phyloP scores from a whole-genome alignment of 2,113 vertebrate genomes.

The Rhabdornis inornatus region DNA sequence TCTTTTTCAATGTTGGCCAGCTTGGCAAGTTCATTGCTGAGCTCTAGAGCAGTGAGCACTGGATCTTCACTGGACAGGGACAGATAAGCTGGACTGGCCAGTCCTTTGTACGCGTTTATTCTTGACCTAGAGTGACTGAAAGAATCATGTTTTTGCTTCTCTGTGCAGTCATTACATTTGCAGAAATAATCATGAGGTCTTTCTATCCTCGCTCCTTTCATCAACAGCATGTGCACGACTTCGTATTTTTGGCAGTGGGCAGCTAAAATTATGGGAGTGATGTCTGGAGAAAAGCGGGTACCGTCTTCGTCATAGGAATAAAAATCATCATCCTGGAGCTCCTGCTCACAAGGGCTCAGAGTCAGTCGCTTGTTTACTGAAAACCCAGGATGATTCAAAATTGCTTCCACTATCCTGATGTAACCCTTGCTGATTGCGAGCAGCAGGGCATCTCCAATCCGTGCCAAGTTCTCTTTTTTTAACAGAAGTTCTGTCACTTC shows the following conservation, averaged over 20 bases:
- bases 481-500: constrained; percentile 84
- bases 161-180: constrained; percentile 82
- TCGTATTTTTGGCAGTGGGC: constrained; percentile 90
- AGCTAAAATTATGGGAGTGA: constrained; percentile 87
- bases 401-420: constrained; percentile 87
- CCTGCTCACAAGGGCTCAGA: constrained; percentile 84
- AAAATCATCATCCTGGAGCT: constrained; percentile 85
- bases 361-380: constrained; percentile 80
- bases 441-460: constrained; percentile 86
- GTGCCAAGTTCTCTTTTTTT: constrained; percentile 86
- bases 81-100: constrained; percentile 87
- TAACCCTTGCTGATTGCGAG: constrained; percentile 90
- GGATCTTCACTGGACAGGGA: constrained; percentile 88
- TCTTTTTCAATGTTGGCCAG: constrained; percentile 90
- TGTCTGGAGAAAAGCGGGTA: constrained; percentile 87
- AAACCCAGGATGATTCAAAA: constrained; percentile 85
- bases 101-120: constrained; percentile 87
- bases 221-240: constrained; percentile 86
- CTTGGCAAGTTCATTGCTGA: constrained; percentile 87
- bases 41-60: constrained; percentile 84
- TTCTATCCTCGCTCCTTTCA: constrained; percentile 85
- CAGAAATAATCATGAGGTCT: constrained; percentile 89
- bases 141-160: constrained; percentile 83
- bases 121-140: constrained; percentile 87
- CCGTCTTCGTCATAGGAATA: constrained; percentile 90